Evolutionary conservation across 30 jellyfish, hydroid and myxozoan genomes (phyloP), one percentile per base, ranked within the genome.

Genomic region (Aurelia coerulea): DNA sequence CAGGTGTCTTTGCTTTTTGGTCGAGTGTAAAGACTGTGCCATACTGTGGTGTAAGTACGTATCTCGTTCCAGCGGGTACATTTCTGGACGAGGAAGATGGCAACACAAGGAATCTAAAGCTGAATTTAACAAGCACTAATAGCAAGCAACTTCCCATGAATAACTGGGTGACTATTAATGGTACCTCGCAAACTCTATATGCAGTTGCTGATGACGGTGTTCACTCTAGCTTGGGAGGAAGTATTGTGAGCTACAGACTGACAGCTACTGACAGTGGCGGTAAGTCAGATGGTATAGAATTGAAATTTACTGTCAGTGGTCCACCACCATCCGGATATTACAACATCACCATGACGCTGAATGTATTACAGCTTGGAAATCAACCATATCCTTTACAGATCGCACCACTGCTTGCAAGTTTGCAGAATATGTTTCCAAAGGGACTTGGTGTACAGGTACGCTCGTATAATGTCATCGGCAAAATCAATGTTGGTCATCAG

Each of bases 31-130:
- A 66, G 68, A 29, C 12, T n/a, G 86, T 94, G 37, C 39, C 86
- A 9, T 90, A 33, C 52, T 80, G 97, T 80, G 86, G 51, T 18
- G 74, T 88, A 1, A 19, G 68, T 58, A 76, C 65, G 37, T 89
- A 54, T 31, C 60, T n/a, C 14, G 70, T 94, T 0, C 97, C 97
- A 16, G 79, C 74, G 4, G 74, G 81, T 33, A 66, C 93, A 16
- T 94, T 94, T 62, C 14, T 58, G 65, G 99, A 94, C 68, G 83
- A 72, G 31, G 99, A 94, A 77, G 99, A 94, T 56, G 97, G 97
- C 53, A 42, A 68, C 59, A 85, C 97, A 49, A 59, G 99, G 56
- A 84, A 67, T 52, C 54, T 94, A 18, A 76, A 78, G 7, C 87
- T 94, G 42, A 73, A 15, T 5, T 56, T 94, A 53, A 52, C 50